Percentiles rank a stretch among this genome's conserved stretches.
Evolutionary conservation across 2,113 vertebrate species (phyloP).

Genomic region (Gavialis gangeticus): DNA sequence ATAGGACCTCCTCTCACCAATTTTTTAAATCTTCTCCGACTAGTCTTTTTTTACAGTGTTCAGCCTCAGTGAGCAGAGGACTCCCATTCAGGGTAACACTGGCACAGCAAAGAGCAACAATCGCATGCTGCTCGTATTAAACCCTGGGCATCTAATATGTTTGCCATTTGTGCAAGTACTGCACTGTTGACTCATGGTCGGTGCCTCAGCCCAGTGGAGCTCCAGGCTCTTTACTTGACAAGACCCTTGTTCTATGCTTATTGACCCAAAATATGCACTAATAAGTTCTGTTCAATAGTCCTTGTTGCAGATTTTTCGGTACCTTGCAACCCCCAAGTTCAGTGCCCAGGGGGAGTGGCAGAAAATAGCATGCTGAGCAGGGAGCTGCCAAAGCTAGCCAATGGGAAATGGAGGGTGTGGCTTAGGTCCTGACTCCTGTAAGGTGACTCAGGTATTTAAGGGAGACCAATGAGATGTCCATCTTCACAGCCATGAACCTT

Average conservation of each 20-base stretch:
- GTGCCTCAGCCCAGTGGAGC: rapidly evolving
- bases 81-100: not conserved
- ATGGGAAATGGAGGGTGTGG: too few relatives aligned
- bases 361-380: too few relatives aligned
- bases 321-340: too few relatives aligned
- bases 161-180: rapidly evolving
- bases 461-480: too few relatives aligned
- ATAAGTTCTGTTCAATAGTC: not conserved
- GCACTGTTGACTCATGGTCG: not conserved
- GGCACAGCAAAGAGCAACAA: rapidly evolving
- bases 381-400: too few relatives aligned
- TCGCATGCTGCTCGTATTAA: not conserved
- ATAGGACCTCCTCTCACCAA: rapidly evolving
- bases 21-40: not conserved
- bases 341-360: too few relatives aligned
- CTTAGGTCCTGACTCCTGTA: too few relatives aligned
- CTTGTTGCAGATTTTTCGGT: too few relatives aligned
- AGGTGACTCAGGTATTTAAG: too few relatives aligned
- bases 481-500: too few relatives aligned
- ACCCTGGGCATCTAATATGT: not conserved
- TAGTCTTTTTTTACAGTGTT: not conserved
- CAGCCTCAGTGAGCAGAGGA: not conserved
- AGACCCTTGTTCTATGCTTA: not conserved
- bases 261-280: not conserved
- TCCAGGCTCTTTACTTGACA: not conserved